Conservation (phyloP, 1,140 invertebrate species). For the Eurosta solidaginis region DNA sequence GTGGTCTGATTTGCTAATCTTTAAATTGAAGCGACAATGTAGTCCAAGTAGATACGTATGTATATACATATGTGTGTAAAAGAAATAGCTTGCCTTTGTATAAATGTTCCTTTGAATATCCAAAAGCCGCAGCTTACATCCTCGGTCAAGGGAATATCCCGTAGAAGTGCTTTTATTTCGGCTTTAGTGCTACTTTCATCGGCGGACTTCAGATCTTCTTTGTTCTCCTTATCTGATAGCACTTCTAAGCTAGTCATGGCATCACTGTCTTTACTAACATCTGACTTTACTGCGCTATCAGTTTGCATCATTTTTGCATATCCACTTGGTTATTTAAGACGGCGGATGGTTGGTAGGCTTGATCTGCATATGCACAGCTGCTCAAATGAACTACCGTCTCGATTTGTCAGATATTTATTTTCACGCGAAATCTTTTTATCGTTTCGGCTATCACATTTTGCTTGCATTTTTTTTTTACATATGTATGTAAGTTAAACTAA, state of each 20-base stretch:
- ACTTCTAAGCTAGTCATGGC: background rate
- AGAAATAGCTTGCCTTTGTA: conserved; percentile 60
- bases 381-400: background rate
- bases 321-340: background rate
- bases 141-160: conserved; percentile 46
- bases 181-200: background rate
- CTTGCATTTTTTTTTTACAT: background rate
- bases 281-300: background rate
- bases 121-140: conserved; percentile 69
- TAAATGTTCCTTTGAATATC: conserved; percentile 62
- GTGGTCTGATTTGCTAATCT: conserved; percentile 73
- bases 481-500: background rate
- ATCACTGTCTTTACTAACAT: background rate
- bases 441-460: background rate
- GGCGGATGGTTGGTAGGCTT: background rate
- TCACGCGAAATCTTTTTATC: background rate
- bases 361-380: background rate
- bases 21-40: background rate
- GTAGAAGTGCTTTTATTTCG: background rate
- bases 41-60: background rate
- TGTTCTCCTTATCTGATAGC: background rate
- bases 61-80: background rate
- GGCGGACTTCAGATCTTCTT: background rate
- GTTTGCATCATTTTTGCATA: background rate
- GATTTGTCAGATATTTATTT: background rate